Evolutionary conservation across 2,888 invertebrate genomes (phyloP).

Genomic region (Molanna angustata): DNA sequence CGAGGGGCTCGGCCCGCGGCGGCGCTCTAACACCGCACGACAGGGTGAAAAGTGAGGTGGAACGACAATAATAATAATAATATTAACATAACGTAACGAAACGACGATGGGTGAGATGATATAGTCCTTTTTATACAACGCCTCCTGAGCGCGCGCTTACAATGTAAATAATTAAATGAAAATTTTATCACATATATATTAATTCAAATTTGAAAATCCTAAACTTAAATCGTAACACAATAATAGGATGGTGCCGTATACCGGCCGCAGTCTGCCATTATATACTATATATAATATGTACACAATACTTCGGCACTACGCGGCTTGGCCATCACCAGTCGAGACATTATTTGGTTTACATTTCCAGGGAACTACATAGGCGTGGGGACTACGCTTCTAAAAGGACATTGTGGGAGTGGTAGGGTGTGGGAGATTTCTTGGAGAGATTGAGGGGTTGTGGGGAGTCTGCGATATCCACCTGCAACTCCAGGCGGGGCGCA

Average conservation of each 20-base stretch:
- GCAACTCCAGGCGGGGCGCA: conserved; percentile 67
- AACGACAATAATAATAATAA: no score
- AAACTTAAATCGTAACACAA: conserved; percentile 30
- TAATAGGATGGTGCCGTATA: conserved; percentile 30
- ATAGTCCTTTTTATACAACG: conserved; percentile 14
- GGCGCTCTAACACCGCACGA: neutral
- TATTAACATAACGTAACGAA: conserved; percentile 16
- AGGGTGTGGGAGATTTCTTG: conserved; percentile 72
- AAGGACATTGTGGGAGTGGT: conserved; percentile 58
- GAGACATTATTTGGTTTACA: conserved; percentile 27
- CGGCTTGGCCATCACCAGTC: conserved; percentile 19
- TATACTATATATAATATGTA: conserved; percentile 20
- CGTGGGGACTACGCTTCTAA: conserved; percentile 62
- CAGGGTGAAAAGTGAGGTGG: no score
- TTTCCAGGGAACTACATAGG: conserved; percentile 38
- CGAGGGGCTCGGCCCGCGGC: conserved; percentile 10
- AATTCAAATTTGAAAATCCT: conserved; percentile 32
- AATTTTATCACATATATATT: conserved; percentile 33
- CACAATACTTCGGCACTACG: conserved; percentile 26
- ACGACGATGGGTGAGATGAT: conserved; percentile 15
- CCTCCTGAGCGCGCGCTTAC: conserved; percentile 5
- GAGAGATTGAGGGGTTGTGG: conserved; percentile 86
- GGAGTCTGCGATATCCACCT: conserved; percentile 79
- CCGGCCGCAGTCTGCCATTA: conserved; percentile 23
- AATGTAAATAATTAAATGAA: conserved; percentile 26